Conservation (phyloP, 2,888 invertebrate species). For the Sericinus montela region DNA sequence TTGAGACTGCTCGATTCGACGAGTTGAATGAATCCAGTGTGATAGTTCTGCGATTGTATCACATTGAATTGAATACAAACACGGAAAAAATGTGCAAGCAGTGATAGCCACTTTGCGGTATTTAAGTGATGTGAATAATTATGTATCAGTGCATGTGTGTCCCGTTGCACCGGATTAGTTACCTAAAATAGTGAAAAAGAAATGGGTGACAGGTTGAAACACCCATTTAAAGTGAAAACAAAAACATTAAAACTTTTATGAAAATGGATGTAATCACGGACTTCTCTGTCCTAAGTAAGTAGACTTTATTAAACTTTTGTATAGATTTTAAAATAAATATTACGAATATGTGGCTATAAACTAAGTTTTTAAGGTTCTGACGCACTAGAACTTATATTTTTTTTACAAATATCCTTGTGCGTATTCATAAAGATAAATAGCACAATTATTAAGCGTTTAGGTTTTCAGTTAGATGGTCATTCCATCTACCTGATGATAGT, state of each 20-base stretch:
- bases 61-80: constrained; percentile 43
- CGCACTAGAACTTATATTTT: no score
- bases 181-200: constrained; percentile 48
- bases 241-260: constrained; percentile 47
- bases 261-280: constrained; percentile 70
- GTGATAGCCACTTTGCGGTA: constrained; percentile 36
- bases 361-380: no score
- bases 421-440: no score
- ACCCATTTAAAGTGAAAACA: constrained; percentile 68
- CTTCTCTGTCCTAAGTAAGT: constrained; percentile 66
- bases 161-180: constrained; percentile 20
- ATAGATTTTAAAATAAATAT: no score
- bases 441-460: no score
- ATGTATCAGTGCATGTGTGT: constrained; percentile 23
- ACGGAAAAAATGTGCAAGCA: constrained; percentile 51
- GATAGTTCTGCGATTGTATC: constrained; percentile 35
- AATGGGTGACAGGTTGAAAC: constrained; percentile 71
- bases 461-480: no score
- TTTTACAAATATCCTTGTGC: no score
- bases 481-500: no score
- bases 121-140: constrained; percentile 21
- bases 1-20: constrained; percentile 17
- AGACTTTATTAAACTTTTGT: constrained; percentile 19
- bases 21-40: constrained; percentile 28
- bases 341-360: constrained; percentile 1